phyloP scores from a whole-genome alignment of 2,888 invertebrate species.

The Agrilus mali region DNA sequence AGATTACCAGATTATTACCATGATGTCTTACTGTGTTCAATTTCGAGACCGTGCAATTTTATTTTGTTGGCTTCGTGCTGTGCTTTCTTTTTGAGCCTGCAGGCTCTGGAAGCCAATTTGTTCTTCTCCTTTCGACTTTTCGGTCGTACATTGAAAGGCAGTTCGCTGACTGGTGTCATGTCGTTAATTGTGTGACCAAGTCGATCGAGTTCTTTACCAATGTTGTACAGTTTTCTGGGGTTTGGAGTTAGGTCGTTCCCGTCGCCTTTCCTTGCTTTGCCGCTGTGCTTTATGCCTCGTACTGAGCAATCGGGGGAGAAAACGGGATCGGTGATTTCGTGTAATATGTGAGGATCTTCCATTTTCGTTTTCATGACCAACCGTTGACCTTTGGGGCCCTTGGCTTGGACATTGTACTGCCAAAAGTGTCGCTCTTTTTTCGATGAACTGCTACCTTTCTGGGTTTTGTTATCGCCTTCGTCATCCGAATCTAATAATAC shows the following conservation, averaged over 20 bases:
- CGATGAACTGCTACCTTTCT: constrained; percentile 11
- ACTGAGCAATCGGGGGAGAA: constrained; percentile 88
- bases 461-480: constrained; percentile 41
- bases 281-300: constrained; percentile 76
- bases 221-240: constrained; percentile 77
- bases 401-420: constrained; percentile 98
- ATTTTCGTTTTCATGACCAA: constrained; percentile 72
- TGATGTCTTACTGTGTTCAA: constrained; percentile 93
- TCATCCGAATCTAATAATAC: constrained; percentile 53
- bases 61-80: constrained; percentile 98
- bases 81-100: constrained; percentile 95
- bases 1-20: too few species aligned
- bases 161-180: constrained; percentile 89
- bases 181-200: constrained; percentile 85
- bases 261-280: constrained; percentile 88
- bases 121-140: constrained; percentile 97
- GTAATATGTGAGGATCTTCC: constrained; percentile 84
- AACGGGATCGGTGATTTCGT: constrained; percentile 89
- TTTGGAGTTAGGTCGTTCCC: constrained; percentile 96
- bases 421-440: constrained; percentile 88
- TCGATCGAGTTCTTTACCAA: constrained; percentile 87
- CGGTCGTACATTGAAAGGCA: constrained; percentile 78
- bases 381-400: constrained; percentile 92
- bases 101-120: constrained; percentile 92
- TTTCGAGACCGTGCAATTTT: constrained; percentile 84